A percentile compares a stretch with the other conserved stretches of the same genome.
These are phyloP conservation scores for Gryllus bimaculatus DNA, from an alignment of 1,140 invertebrate genomes.

Conservation along the genomic window DNA sequence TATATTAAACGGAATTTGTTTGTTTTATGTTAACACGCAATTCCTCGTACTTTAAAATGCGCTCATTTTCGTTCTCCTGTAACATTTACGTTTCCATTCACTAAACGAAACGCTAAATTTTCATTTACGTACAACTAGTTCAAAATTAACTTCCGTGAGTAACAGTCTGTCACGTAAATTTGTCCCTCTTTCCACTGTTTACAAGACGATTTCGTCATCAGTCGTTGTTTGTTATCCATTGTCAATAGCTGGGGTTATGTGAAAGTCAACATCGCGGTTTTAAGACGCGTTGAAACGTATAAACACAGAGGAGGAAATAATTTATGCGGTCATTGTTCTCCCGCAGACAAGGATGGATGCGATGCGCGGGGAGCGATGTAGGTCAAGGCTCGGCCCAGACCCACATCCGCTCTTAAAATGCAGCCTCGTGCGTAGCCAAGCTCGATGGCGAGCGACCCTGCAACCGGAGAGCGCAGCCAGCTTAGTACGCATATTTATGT, in stretches of 20 bases:
- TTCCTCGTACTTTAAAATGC: too few species aligned
- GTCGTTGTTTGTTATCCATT: neutral
- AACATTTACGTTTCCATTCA: too few species aligned
- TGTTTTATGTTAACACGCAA: too few species aligned
- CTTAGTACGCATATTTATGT: neutral
- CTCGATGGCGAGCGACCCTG: too few species aligned
- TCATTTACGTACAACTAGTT: too few species aligned
- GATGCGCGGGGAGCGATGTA: neutral
- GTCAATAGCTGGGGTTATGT: neutral
- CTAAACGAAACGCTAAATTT: too few species aligned
- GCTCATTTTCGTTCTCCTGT: too few species aligned
- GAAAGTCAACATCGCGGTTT: neutral
- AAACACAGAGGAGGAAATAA: neutral
- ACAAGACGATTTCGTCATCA: neutral
- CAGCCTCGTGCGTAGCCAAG: too few species aligned
- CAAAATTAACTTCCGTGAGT: too few species aligned
- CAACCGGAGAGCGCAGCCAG: neutral
- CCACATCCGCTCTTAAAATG: neutral
- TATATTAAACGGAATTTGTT: too few species aligned
- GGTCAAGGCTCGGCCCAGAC: neutral
- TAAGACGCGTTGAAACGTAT: neutral
- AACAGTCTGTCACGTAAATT: neutral
- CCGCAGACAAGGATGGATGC: neutral
- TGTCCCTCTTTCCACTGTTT: neutral
- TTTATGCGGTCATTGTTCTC: constrained; percentile 1